Base-by-base conservation (phyloP, 2,888 invertebrate species). In the Thysanoteuthis rhombus region DNA sequence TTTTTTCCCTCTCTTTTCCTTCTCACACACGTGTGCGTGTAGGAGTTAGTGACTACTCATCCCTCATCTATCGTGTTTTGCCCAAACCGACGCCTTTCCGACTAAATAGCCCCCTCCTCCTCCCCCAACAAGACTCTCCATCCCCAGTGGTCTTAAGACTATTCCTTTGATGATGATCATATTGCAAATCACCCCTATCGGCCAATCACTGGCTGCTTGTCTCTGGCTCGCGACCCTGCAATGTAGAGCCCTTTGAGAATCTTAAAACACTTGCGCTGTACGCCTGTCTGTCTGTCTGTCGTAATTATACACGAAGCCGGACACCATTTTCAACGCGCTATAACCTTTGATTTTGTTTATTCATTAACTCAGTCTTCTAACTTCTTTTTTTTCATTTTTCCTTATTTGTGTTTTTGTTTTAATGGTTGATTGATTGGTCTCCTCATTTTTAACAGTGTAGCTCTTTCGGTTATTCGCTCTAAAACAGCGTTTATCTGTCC, bases 221-320 rank as follows among this genome's bases (percentile, higher is more conserved):
- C 75, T 75, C 75, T n/a, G 75, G 16, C 36, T 75, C 36, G 75
- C 75, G 36, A 75, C 75, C 75, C n/a, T 12, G 16, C 36, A 75
- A 75, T 75, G 75, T 75, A 4, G 75, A 75, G 8, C 75, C 75
- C 75, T 75, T 75, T 75, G 75, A 75, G 75, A 75, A 75, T 75
- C 75, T 75, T 28, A 58, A 58, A 32, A 32, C 58, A 32, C n/a
- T n/a, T 58, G 58, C 58, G 58, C 75, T 75, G n/a, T 75, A 32
- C 58, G 58, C 58, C n/a, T n/a, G n/a, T 75, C 75, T 75, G n/a
- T 75, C 75, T 75, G 75, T n/a, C 75, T 75, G 75, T 75, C 75
- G 75, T 75, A 75, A 75, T 75, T 75, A 75, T 75, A n/a, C 75
- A 12, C n/a, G 75, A n/a, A 75, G n/a, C n/a, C n/a, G 32, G n/a